phyloP scores from a whole-genome alignment of 2,113 vertebrate species.

The Probosciger aterrimus region DNA sequence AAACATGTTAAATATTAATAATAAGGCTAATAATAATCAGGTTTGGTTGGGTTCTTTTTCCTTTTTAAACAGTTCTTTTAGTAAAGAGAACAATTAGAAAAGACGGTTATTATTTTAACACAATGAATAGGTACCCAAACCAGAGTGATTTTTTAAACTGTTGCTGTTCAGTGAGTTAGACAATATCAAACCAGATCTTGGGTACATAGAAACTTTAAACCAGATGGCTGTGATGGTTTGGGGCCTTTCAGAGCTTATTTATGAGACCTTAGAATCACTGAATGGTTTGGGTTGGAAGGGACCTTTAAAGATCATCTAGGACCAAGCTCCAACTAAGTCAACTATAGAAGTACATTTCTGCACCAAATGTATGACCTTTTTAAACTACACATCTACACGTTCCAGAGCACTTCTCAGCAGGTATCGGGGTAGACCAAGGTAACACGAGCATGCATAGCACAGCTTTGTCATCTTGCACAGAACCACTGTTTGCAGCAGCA shows the following conservation, averaged over 20 bases:
- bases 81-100: background rate
- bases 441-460: fast-evolving
- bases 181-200: background rate
- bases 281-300: background rate
- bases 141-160: background rate
- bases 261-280: fast-evolving
- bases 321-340: background rate
- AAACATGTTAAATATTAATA: background rate
- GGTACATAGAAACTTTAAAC: background rate
- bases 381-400: fast-evolving
- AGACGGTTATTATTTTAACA: background rate
- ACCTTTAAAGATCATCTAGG: background rate
- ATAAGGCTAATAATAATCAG: background rate
- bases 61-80: background rate
- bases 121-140: background rate
- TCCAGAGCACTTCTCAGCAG: fast-evolving
- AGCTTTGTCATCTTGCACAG: fast-evolving
- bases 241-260: background rate
- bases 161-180: background rate
- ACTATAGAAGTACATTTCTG: fast-evolving
- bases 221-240: fast-evolving
- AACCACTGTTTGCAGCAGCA: fast-evolving
- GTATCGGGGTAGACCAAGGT: fast-evolving
- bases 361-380: fast-evolving
- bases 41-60: background rate